Base-by-base conservation (phyloP, 1,140 invertebrate species). In the Drosophila varians region DNA sequence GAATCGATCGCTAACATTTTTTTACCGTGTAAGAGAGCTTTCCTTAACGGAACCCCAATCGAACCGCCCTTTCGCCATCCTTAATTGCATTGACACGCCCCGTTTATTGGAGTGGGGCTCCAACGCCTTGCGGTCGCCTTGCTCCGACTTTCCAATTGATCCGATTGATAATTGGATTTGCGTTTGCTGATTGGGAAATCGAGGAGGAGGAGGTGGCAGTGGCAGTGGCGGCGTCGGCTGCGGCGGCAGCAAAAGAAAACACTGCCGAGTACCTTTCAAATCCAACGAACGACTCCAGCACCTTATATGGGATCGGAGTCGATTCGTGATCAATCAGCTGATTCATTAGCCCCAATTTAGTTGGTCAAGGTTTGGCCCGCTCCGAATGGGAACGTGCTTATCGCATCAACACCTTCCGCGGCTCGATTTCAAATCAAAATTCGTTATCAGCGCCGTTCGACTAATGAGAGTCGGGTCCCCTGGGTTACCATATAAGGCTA, bases 121-220 rank as follows among this genome's bases (percentile, higher is more conserved):
- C 19, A 38, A 16, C 16, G 18, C n/a, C 34, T 31, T 69, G 74
- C 66, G 66, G 74, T 80, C 62, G 47, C 65, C 28, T 38, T 31
- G 31, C 25, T 19, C 16, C 26, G 61, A 86, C 79, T 83, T 83
- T 83, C 80, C 79, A 83, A 84, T 84, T 69, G 65, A 69, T 83
- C 75, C 74, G 74, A 83, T 84, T 69, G 64, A 69, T 69, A 78
- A 83, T 70, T 83, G 80, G 71, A 83, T 77, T 77, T 83, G 34
- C 48, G 68, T 71, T 71, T 71, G 54, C 64, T 34, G 65, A 69
- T 69, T 69, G 65, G 28, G 64, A 42, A 69, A 68, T 16, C 48
- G 48, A 25, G 25, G 40, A 19, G 4, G 4, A 34, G 11, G 9
- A 7, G 5, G 34, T 7, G 34, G 8, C 36, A 9, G n/a, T 25